Conservation (phyloP, 64 coral and sea anemone species). For the Stichodactyla helianthus region DNA sequence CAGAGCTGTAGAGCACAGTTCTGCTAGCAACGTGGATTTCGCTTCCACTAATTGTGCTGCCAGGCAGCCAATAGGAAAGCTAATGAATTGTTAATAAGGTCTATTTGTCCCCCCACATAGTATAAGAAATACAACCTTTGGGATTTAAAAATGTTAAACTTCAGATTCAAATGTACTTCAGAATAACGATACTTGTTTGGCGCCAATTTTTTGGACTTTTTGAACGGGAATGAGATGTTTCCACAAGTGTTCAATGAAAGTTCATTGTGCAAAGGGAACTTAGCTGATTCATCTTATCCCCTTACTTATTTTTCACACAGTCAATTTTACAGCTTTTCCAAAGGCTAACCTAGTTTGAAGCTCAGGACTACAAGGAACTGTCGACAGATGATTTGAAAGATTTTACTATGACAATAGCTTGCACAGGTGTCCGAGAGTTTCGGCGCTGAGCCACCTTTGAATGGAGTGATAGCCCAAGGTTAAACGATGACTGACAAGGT, state of each 20-base stretch:
- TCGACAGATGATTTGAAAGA: slow-evolving; percentile 4
- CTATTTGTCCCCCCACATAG: neutral
- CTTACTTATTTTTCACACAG: neutral
- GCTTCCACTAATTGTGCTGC: neutral
- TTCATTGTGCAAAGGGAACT: neutral
- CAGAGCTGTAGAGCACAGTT: neutral
- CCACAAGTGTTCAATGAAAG: neutral
- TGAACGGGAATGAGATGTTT: neutral
- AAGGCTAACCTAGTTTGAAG: neutral
- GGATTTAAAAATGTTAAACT: neutral
- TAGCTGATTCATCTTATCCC: neutral
- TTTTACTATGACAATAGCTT: neutral
- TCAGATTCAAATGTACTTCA: neutral
- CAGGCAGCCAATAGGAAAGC: neutral
- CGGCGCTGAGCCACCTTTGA: neutral
- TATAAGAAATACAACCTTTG: neutral
- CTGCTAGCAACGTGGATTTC: neutral
- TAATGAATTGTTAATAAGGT: slow-evolving; percentile 8
- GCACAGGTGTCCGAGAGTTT: neutral
- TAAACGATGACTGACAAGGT: neutral
- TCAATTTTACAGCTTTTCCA: neutral
- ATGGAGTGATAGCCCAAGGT: neutral
- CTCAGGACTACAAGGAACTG: neutral
- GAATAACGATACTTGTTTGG: neutral
- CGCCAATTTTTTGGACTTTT: neutral